Percentiles rank a stretch among this genome's conserved stretches.
Conservation (phyloP, 2,113 vertebrate genomes). For the Girardinichthys multiradiatus region DNA sequence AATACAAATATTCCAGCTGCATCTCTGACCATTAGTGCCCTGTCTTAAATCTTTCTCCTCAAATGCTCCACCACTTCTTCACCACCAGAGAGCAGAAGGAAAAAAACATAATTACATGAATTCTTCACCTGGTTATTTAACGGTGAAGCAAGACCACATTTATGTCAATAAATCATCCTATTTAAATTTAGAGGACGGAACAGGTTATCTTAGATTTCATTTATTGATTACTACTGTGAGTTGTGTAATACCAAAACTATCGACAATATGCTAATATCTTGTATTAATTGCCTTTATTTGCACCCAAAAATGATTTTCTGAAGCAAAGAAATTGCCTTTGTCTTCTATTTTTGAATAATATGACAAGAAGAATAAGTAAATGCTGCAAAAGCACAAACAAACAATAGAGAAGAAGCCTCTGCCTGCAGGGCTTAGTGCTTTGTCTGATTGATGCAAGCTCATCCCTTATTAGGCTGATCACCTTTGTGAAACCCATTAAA, state of each 20-base stretch:
- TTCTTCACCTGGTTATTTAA: not conserved
- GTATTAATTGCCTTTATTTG: not conserved
- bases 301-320: not conserved
- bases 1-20: not conserved
- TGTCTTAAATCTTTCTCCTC: not conserved
- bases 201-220: not conserved
- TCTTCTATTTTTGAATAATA: not conserved
- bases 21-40: not conserved
- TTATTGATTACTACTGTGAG: not conserved
- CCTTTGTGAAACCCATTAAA: constrained; percentile 53
- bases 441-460: constrained; percentile 49
- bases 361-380: not conserved
- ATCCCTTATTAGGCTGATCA: constrained; percentile 52
- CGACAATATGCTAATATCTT: not conserved
- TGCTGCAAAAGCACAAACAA: not conserved
- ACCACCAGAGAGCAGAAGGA: constrained; percentile 65
- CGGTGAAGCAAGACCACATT: not conserved
- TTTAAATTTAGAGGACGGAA: not conserved
- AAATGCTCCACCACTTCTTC: constrained; percentile 18
- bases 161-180: not conserved
- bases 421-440: constrained; percentile 41
- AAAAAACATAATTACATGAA: too few species aligned
- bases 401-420: constrained; percentile 15
- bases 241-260: too few species aligned
- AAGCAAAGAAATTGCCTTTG: not conserved